Conservation (phyloP, 2,113 vertebrate species). For the Anseranas semipalmata region DNA sequence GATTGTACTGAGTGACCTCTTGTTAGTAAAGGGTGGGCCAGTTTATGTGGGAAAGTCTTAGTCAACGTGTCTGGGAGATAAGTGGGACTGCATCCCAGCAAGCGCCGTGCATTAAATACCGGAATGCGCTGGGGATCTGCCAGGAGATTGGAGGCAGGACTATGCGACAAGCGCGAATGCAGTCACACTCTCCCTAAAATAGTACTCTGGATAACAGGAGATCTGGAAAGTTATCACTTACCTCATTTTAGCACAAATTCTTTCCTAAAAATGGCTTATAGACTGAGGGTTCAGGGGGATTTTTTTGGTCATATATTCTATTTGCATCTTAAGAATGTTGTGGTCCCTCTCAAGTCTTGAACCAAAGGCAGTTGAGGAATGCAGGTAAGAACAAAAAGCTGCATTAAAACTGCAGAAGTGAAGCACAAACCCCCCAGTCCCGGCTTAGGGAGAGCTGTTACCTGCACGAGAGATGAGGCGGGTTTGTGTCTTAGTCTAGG, state of each 20-base stretch:
- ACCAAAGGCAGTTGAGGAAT: not conserved
- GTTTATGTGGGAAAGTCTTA: conserved; percentile 61
- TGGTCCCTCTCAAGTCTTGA: not conserved
- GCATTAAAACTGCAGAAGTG: not conserved
- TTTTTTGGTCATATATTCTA: not conserved
- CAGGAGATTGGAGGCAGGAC: conserved; percentile 71
- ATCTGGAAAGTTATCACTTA: conserved; percentile 64
- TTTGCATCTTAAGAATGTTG: not conserved
- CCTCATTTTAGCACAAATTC: conserved; percentile 62
- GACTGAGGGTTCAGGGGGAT: not conserved
- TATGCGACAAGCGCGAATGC: conserved; percentile 61
- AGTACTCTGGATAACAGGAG: conserved; percentile 61
- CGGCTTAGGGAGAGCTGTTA: not conserved
- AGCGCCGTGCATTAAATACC: conserved; percentile 29
- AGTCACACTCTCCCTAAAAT: conserved; percentile 70
- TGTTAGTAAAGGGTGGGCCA: conserved; percentile 53
- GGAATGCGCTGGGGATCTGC: conserved; percentile 74
- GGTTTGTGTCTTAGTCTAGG: not conserved
- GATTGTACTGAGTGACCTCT: conserved; percentile 48
- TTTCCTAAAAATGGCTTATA: conserved; percentile 37
- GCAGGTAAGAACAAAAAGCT: not conserved
- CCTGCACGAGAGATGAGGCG: not conserved
- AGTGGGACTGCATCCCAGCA: conserved; percentile 50
- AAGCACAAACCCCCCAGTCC: not conserved
- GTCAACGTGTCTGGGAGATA: conserved; percentile 56